phyloP scores from a whole-genome alignment of 2,888 invertebrate species.

The Oscheius myriophilus region DNA sequence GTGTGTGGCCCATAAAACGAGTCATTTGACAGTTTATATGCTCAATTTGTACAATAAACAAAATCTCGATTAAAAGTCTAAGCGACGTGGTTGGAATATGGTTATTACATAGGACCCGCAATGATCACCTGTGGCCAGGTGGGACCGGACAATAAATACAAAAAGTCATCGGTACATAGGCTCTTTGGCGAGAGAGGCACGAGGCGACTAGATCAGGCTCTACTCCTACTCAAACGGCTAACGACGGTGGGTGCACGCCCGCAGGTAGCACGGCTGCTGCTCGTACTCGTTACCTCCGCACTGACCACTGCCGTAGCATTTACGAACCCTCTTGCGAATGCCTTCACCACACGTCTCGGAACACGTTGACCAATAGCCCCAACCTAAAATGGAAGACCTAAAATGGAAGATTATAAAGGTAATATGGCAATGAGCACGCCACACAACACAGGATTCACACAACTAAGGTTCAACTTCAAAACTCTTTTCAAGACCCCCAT shows the following conservation, averaged over 20 bases:
- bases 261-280: conserved; percentile 59
- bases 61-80: no score
- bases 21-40: no score
- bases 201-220: conserved; percentile 16
- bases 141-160: conserved; percentile 31
- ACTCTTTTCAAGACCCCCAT: no score
- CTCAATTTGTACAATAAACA: no score
- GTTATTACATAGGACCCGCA: conserved; percentile 19
- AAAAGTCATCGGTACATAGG: conserved; percentile 25
- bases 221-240: background rate
- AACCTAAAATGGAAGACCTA: conserved; percentile 54
- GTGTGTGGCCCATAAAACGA: no score
- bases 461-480: background rate
- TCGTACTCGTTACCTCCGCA: conserved; percentile 67
- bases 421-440: background rate
- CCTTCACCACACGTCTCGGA: conserved; percentile 66
- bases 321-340: conserved; percentile 65
- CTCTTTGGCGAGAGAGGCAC: conserved; percentile 16
- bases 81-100: background rate
- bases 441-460: conserved; percentile 3
- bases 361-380: conserved; percentile 70
- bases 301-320: conserved; percentile 68
- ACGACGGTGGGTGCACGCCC: conserved; percentile 45
- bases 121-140: conserved; percentile 22
- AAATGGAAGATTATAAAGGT: background rate